Percentiles rank a stretch among this genome's conserved stretches.
phyloP scores from a whole-genome alignment of 2,888 invertebrate genomes.

The Platycnemis pennipes region DNA sequence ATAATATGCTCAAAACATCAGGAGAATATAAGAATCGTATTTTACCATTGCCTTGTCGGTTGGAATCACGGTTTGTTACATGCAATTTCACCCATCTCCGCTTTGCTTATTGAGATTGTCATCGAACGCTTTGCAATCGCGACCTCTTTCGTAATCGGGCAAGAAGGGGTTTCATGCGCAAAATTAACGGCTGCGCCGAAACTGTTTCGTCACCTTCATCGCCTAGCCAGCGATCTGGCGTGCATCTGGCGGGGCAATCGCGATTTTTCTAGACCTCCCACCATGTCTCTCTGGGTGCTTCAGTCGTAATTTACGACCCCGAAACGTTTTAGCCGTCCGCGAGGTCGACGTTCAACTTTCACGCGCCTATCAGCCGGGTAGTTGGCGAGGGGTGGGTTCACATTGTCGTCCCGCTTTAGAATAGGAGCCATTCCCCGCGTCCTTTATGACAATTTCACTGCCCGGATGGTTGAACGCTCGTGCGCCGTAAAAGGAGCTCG shows the following conservation, averaged over 20 bases:
- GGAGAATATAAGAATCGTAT: no score
- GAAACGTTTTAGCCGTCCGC: background rate
- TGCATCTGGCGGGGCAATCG: background rate
- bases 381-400: background rate
- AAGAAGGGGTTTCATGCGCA: background rate
- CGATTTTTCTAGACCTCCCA: background rate
- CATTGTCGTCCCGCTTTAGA: conserved; percentile 5
- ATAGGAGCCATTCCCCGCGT: background rate
- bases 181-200: background rate
- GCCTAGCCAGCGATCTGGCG: background rate
- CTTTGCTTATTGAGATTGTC: background rate
- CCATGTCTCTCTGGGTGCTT: background rate
- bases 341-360: background rate
- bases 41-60: no score
- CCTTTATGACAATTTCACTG: conserved; percentile 15
- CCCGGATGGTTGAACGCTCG: background rate
- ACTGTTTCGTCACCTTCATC: background rate
- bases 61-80: background rate
- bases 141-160: background rate
- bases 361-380: background rate
- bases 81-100: background rate
- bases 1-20: no score
- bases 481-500: background rate
- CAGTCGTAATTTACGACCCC: background rate
- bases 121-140: background rate